These are phyloP conservation scores for Anthopleura sola DNA, from an alignment of 64 coral and sea anemone genomes.

Conservation along the genomic window DNA sequence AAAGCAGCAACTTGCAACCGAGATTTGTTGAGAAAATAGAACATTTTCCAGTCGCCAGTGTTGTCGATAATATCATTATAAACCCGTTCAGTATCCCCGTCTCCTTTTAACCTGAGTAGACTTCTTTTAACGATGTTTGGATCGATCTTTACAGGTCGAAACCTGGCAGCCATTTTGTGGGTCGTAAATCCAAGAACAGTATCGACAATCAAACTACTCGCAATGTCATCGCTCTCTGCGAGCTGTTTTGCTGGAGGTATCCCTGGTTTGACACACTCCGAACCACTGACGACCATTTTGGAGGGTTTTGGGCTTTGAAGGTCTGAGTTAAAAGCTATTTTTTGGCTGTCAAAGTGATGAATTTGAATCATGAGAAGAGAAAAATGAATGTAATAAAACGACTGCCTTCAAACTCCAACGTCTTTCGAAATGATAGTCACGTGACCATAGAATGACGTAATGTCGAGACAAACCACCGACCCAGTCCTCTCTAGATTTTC, in stretches of 20 bases:
- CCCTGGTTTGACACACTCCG: slow-evolving; percentile 63
- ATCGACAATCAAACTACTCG: slow-evolving; percentile 82
- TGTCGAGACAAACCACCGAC: background rate
- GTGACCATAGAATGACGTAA: background rate
- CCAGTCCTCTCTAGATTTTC: background rate
- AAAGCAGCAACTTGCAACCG: slow-evolving; percentile 84
- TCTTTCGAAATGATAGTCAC: background rate
- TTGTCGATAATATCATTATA: slow-evolving; percentile 77
- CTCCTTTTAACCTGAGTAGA: slow-evolving; percentile 48
- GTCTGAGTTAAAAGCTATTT: background rate
- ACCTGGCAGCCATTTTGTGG: slow-evolving; percentile 96
- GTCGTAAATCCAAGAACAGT: slow-evolving; percentile 72
- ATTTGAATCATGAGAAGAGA: background rate
- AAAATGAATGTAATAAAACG: background rate
- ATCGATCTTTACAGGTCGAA: slow-evolving; percentile 88
- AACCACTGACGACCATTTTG: slow-evolving; percentile 12
- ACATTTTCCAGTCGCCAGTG: slow-evolving; percentile 78
- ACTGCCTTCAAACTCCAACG: background rate
- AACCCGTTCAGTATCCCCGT: slow-evolving; percentile 63
- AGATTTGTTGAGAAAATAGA: slow-evolving; percentile 92
- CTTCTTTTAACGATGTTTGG: slow-evolving; percentile 52
- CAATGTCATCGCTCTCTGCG: slow-evolving; percentile 96
- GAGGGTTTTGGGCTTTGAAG: background rate
- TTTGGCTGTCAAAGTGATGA: background rate
- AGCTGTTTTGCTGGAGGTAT: slow-evolving; percentile 90